A percentile compares a stretch with the other conserved stretches of the same genome.
Evolutionary conservation across 2,113 vertebrate species (phyloP).

Genomic region (Gymnocephalus cernua): DNA sequence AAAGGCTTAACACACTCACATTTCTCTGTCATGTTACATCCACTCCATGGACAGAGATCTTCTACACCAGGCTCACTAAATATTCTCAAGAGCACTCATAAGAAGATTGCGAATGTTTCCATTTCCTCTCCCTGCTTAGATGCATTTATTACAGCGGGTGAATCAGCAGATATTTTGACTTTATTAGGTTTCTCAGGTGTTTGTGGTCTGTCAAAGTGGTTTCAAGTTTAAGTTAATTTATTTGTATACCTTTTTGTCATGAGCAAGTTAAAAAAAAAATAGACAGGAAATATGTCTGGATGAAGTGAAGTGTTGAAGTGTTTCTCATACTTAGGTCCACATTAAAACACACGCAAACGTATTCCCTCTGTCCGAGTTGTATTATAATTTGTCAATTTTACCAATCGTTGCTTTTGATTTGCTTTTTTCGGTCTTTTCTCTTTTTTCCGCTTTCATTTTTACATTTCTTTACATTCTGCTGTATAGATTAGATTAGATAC

Average conservation of each 20-base stretch:
- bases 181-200: slow-evolving; percentile 23
- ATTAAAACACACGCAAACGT: background rate
- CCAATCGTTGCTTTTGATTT: slow-evolving; percentile 9
- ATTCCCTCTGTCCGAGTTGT: background rate
- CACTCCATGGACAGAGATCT: slow-evolving; percentile 47
- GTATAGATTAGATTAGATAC: too few species aligned
- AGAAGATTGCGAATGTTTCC: slow-evolving; percentile 47
- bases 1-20: slow-evolving; percentile 56
- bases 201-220: background rate
- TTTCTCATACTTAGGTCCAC: background rate
- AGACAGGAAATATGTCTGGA: too few species aligned
- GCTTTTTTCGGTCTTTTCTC: background rate
- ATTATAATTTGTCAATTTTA: slow-evolving; percentile 8
- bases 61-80: slow-evolving; percentile 47
- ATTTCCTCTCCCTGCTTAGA: slow-evolving; percentile 23
- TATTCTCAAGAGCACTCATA: slow-evolving; percentile 49
- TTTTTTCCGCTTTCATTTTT: background rate
- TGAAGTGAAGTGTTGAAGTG: too few species aligned
- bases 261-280: background rate
- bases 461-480: background rate
- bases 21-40: slow-evolving; percentile 69
- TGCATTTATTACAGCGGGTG: slow-evolving; percentile 32
- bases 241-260: background rate
- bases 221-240: slow-evolving; percentile 19
- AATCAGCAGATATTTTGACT: slow-evolving; percentile 38